Base-by-base conservation (phyloP, 2,797 vertebrate species). In the Pseudomugil gertrudae region DNA sequence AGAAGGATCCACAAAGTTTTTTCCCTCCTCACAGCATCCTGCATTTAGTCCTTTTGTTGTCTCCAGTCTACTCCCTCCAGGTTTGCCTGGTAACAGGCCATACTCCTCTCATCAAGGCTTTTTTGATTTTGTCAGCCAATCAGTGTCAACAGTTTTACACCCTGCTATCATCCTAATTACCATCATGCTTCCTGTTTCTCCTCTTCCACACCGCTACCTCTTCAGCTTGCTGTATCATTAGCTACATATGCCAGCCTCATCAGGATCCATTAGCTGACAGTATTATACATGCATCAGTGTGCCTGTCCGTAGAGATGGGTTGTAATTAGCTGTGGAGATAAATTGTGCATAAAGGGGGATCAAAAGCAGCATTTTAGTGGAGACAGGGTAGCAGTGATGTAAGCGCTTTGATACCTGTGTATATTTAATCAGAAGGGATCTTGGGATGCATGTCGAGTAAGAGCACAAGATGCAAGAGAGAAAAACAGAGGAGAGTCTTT, bases 61-160 rank as follows among this genome's bases (percentile, higher is more conserved):
- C 56, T 14, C 48, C 0, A 1, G 29, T 66, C 54, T 36, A 40
- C 32, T 69, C 50, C 27, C 51, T 43, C 35, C 56, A 66, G 38
- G 68, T 86, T 82, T 89, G 76, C 89, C 76, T 80, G 67, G 85
- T 80, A 87, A 90, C 85, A 78, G 66, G 57, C 72, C 29, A 30
- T 68, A 19, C 56, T 53, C 52, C 15, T 54, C 78, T 78, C 69
- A 80, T 79, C 56, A 40, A 54, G 13, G 30, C 58, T 59, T 54
- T 60, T 83, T 78, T 84, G 67, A 69, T 79, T 77, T 27, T 14
- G 17, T 5, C 15, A n/a, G 2, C 26, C 24, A 19, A 72, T 78
- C 45, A 75, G 55, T 58, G 29, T 57, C 4, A 66, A 33, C 67
- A 17, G 66, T 69, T 58, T 55, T 6, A 4, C 74, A 43, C 30